Conservation (phyloP, 2,797 vertebrate species). For the Cynopterus sphinx region DNA sequence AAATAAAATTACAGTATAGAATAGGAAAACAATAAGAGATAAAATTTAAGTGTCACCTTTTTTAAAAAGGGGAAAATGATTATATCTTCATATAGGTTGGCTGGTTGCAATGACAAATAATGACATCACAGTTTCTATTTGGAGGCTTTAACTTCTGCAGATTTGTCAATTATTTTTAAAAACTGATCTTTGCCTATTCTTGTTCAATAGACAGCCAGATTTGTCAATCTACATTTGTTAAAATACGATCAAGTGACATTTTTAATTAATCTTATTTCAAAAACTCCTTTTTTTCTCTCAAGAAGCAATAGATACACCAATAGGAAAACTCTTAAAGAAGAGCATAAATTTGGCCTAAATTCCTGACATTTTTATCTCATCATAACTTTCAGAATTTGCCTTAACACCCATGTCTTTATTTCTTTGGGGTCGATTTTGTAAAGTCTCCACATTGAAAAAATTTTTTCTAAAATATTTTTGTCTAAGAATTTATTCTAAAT, state of each 20-base stretch:
- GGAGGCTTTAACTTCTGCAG: neutral
- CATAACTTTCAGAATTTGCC: neutral
- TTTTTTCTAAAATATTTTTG: neutral
- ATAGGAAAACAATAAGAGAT: neutral
- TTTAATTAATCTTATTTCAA: slow-evolving; percentile 23
- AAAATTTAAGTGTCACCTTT: neutral
- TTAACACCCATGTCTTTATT: neutral
- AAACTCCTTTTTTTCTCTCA: neutral
- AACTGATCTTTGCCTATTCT: neutral
- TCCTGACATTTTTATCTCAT: neutral
- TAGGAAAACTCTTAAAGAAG: neutral
- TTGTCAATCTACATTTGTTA: neutral
- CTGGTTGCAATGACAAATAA: neutral
- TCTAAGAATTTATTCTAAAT: neutral
- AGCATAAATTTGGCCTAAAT: neutral
- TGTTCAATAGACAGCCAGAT: neutral
- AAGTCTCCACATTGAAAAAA: neutral
- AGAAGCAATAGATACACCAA: neutral
- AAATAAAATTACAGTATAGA: neutral
- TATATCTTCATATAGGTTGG: neutral
- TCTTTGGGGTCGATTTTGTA: neutral
- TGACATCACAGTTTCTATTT: neutral
- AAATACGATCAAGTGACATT: neutral
- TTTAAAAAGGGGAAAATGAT: neutral
- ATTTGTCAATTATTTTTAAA: neutral